phyloP scores from a whole-genome alignment of 2,888 invertebrate species.

The Acanthosoma haemorrhoidale region DNA sequence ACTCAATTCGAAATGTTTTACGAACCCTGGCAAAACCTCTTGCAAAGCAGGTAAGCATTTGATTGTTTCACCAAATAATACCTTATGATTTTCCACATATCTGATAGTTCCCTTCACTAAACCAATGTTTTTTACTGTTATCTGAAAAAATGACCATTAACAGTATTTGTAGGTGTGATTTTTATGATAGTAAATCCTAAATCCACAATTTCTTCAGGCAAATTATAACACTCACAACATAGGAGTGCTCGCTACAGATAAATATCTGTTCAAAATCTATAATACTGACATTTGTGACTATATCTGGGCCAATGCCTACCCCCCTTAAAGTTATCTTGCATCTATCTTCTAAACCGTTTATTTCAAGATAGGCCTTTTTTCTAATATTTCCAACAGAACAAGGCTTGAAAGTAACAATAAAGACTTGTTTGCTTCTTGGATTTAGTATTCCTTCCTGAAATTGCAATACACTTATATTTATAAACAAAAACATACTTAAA shows the following conservation, averaged over 20 bases:
- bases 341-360: not conserved
- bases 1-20: not conserved
- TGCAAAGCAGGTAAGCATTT: not conserved
- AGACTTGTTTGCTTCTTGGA: not conserved
- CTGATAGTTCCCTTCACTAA: not conserved
- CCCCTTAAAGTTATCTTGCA: not conserved
- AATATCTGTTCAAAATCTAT: slow-evolving; percentile 12
- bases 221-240: not conserved
- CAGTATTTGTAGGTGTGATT: not conserved
- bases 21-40: not conserved
- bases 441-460: not conserved
- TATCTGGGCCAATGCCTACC: not conserved
- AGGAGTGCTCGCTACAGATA: slow-evolving; percentile 3
- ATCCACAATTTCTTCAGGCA: too few species aligned
- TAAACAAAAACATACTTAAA: too few species aligned
- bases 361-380: not conserved
- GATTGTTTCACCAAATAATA: slow-evolving; percentile 5
- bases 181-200: too few species aligned
- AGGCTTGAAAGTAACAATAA: not conserved
- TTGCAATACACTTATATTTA: not conserved
- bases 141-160: slow-evolving; percentile 17
- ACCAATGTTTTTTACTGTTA: slow-evolving; percentile 13
- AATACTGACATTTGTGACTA: not conserved
- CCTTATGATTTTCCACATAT: not conserved
- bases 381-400: not conserved